phyloP scores from a whole-genome alignment of 2,888 invertebrate species.

The Rotaria macrura region DNA sequence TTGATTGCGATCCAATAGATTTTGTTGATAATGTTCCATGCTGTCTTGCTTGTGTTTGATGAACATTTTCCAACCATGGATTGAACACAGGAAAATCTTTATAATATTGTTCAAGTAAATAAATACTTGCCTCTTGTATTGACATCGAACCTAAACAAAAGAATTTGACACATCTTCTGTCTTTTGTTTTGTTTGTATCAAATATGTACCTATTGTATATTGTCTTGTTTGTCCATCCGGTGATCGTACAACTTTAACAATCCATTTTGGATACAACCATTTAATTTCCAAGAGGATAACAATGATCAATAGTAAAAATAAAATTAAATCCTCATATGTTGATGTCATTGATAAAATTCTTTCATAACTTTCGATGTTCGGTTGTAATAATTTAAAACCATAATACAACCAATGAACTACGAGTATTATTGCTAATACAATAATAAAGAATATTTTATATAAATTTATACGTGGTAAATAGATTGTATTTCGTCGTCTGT shows the following conservation, averaged over 20 bases:
- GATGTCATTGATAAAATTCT: slow-evolving; percentile 81
- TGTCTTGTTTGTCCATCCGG: slow-evolving; percentile 77
- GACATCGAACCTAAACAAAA: slow-evolving; percentile 61
- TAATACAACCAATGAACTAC: slow-evolving; percentile 98
- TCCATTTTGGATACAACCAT: slow-evolving; percentile 74
- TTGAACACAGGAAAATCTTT: slow-evolving; percentile 88
- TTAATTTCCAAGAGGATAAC: slow-evolving; percentile 82
- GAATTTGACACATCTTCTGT: no score
- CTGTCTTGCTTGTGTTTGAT: slow-evolving; percentile 23
- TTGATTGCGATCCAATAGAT: not conserved
- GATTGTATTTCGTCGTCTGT: slow-evolving; percentile 65
- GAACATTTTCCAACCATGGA: slow-evolving; percentile 67
- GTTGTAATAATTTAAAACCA: slow-evolving; percentile 64
- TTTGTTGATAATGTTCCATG: not conserved
- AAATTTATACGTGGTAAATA: slow-evolving; percentile 81
- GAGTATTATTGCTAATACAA: slow-evolving; percentile 75
- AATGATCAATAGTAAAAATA: slow-evolving; percentile 86
- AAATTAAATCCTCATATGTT: slow-evolving; percentile 78
- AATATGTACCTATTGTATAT: slow-evolving; percentile 20
- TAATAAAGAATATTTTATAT: slow-evolving; percentile 74
- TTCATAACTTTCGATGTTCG: slow-evolving; percentile 57
- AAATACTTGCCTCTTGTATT: slow-evolving; percentile 85
- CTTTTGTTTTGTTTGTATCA: no score
- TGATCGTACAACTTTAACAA: slow-evolving; percentile 66
- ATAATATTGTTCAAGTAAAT: slow-evolving; percentile 85